Evolutionary conservation across 2,888 invertebrate genomes (phyloP), one percentile per base, ranked within the genome.

Genomic region (Thymelicus acteon): DNA sequence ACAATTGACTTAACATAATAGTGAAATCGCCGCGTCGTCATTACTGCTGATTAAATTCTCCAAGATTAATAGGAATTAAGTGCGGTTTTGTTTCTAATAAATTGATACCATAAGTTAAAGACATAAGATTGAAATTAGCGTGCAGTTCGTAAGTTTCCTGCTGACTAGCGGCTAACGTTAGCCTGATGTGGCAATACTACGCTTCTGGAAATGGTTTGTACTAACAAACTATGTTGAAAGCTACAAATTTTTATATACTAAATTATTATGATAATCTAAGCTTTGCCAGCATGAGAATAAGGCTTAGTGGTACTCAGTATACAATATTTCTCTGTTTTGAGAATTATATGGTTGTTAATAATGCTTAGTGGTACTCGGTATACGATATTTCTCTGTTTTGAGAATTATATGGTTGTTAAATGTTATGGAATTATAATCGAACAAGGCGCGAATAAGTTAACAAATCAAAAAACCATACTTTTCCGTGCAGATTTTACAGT

Each of bases 1-100:
- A 40, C 60, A 52, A 67, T 24, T 60, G 67, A 67, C 60, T 60
- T 44, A 54, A 60, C 60, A 67, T 54, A 61, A 39, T 6, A 47
- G 24, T 54, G 54, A 71, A 60, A 66, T 48, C 71, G 44, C n/a
- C 15, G 12, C 19, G 6, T 64, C 49, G 44, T 52, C 52, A 40
- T 52, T 40, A 31, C 10, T 13, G 13, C 15, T 13, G 60, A 67
- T 67, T 60, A 60, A 19, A 47, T 67, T 49, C 0, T 8, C 52
- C 24, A 54, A 15, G 4, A 15, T 24, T 10, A 54, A 54, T 54
- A 54, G 54, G 54, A 12, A 24, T 54, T 12, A 54, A 54, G 54
- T 54, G 10, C 4, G 2, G 19, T 15, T 19, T 7, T n/a, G 24
- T 54, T 54, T 24, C 54, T 24, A 24, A 54, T 54, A 12, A 54